Conservation (phyloP, 2,888 invertebrate species). For the Lycocerus yunnanus region DNA sequence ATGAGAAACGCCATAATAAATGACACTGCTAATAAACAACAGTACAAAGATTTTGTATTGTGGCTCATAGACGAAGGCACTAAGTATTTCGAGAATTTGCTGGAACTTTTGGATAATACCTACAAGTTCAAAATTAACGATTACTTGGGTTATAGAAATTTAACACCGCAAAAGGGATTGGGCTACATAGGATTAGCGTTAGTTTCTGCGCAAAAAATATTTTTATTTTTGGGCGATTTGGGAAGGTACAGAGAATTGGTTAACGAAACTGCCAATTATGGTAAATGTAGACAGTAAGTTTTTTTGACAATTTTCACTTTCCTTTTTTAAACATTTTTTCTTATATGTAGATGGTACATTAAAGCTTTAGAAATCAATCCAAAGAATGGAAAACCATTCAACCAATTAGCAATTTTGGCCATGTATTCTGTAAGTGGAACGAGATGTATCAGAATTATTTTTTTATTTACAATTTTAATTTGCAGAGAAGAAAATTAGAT, state of each 20-base stretch:
- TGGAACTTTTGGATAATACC: constrained; percentile 73
- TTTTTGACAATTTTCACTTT: constrained; percentile 10
- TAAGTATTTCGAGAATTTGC: constrained; percentile 75
- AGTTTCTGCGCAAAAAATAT: constrained; percentile 84
- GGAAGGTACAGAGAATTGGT: constrained; percentile 88
- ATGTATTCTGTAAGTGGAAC: constrained; percentile 72
- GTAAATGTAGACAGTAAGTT: constrained; percentile 72
- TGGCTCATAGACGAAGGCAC: constrained; percentile 80
- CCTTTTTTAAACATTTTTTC: constrained; percentile 26
- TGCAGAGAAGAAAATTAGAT: constrained; percentile 88
- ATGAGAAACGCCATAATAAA: constrained; percentile 71
- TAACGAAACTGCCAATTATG: constrained; percentile 80
- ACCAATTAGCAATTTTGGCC: constrained; percentile 91
- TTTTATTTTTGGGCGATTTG: constrained; percentile 90
- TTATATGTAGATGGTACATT: constrained; percentile 81
- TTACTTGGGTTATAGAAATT: constrained; percentile 63
- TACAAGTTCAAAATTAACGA: constrained; percentile 74
- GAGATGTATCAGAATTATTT: not conserved
- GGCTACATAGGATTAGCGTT: constrained; percentile 76
- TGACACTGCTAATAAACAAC: constrained; percentile 65
- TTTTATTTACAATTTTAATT: constrained; percentile 11
- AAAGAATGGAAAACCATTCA: constrained; percentile 93
- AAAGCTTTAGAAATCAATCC: constrained; percentile 94
- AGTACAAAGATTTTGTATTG: constrained; percentile 68
- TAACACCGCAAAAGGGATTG: constrained; percentile 65